A percentile compares a stretch with the other conserved stretches of the same genome.
Evolutionary conservation across 2,113 vertebrate species (phyloP).

Genomic region (Australoheros scitulus): DNA sequence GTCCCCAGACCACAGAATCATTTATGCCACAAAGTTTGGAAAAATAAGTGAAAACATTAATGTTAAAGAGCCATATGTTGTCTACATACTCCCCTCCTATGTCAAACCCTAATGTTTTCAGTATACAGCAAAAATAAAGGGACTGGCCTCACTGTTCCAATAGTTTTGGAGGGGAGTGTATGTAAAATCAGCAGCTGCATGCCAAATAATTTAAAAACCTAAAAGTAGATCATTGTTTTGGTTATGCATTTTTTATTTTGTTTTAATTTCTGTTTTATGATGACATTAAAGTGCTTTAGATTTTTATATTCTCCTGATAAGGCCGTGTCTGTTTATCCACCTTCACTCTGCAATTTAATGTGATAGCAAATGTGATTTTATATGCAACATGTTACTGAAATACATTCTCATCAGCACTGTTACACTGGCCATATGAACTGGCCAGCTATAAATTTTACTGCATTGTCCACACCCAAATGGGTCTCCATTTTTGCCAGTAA

Average conservation of each 20-base stretch:
- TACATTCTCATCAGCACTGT: background rate
- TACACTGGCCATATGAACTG: background rate
- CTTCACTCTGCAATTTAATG: background rate
- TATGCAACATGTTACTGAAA: background rate
- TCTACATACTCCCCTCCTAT: no score
- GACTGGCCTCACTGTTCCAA: no score
- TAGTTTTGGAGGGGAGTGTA: no score
- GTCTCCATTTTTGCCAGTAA: background rate
- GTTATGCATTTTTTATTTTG: background rate
- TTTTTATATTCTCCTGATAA: background rate
- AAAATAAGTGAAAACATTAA: background rate
- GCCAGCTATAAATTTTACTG: background rate
- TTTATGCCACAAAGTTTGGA: background rate
- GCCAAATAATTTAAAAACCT: background rate
- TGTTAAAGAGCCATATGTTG: background rate
- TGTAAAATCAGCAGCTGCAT: background rate
- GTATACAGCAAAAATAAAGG: no score
- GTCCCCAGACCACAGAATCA: background rate
- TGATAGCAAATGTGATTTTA: background rate
- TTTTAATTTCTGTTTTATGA: conserved; percentile 7
- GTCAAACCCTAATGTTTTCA: no score
- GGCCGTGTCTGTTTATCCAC: background rate
- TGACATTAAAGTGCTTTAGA: background rate
- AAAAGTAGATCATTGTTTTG: background rate
- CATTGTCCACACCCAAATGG: background rate